Evolutionary conservation across 2,113 vertebrate genomes (phyloP), one percentile per base, ranked within the genome.

Genomic region (Heterotilapia buettikoferi): DNA sequence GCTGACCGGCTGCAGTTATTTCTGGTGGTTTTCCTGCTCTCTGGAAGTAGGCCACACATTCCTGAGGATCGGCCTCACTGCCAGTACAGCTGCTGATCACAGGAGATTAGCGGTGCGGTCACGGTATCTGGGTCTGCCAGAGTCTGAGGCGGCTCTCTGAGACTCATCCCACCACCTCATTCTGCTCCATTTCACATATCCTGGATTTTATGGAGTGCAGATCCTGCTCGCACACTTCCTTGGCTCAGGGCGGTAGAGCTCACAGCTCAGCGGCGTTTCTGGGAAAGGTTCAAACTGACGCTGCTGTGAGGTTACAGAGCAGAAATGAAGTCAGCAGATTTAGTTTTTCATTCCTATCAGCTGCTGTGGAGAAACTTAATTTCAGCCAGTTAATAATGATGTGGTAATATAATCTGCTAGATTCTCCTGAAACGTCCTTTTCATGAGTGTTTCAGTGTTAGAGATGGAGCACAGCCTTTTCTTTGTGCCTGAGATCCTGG

Each of bases 11-110:
- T 26, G 19, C 26, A 56, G 81, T 82, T 85, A 83, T 91, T 85
- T 85, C 57, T 66, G 84, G 88, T 68, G 33, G 12, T 61, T 82
- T 81, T 87, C 76, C 82, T 82, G n/a, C 13, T 19, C 33, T 33
- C 78, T 80, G 85, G 86, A 90, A 86, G 71, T 84, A 63, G 86
- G 84, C 68, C 84, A 84, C n/a, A n/a, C 85, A 92, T 92, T 94
- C 90, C 88, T 89, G 63, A 78, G 89, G 43, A 87, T 36, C 8
- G 5, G 19, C 59, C 57, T 86, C 40, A 31, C n/a, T 43, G 53
- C 63, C 86, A 33, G 19, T 80, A 56, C 54, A 87, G 63, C 87
- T 57, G 84, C 82, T 82, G 79, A 87, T 85, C 63, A 9, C 68
- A 52, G 71, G 26, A 59, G 92, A 92, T 88, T 47, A 76, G 47